phyloP scores from a whole-genome alignment of 2,113 vertebrate species.

The Pitta sordida region DNA sequence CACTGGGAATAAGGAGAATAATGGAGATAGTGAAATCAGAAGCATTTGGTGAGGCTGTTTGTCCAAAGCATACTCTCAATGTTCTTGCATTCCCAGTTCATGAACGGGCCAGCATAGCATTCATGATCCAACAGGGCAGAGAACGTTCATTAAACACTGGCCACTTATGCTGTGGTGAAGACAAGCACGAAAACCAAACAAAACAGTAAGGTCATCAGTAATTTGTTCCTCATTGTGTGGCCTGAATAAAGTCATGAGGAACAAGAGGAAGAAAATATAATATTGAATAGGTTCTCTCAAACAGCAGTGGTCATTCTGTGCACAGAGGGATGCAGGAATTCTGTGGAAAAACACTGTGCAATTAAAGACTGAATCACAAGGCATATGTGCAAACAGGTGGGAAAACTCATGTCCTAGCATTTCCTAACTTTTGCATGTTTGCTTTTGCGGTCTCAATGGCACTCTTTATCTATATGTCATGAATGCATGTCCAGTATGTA shows the following conservation, averaged over 20 bases:
- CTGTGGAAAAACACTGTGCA: neutral
- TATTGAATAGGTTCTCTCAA: neutral
- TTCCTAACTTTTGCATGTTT: neutral
- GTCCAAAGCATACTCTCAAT: neutral
- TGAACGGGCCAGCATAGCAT: neutral
- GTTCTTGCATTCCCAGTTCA: neutral
- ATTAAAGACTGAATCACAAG: conserved; percentile 19
- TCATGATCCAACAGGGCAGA: neutral
- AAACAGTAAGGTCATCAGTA: neutral
- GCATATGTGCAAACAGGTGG: neutral
- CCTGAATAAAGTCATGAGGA: neutral
- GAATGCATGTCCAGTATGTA: rapidly evolving
- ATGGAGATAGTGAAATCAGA: neutral
- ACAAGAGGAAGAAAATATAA: neutral
- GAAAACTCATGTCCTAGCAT: neutral
- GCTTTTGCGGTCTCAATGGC: neutral
- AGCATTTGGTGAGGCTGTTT: neutral
- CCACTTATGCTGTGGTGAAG: neutral
- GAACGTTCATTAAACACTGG: neutral
- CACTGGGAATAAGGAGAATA: neutral
- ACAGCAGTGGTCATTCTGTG: neutral
- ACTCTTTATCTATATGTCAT: neutral
- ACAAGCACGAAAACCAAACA: neutral
- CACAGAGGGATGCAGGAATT: neutral
- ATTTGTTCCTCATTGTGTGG: neutral